phyloP scores from a whole-genome alignment of 2,888 invertebrate species.

The Ypsolopha sequella region DNA sequence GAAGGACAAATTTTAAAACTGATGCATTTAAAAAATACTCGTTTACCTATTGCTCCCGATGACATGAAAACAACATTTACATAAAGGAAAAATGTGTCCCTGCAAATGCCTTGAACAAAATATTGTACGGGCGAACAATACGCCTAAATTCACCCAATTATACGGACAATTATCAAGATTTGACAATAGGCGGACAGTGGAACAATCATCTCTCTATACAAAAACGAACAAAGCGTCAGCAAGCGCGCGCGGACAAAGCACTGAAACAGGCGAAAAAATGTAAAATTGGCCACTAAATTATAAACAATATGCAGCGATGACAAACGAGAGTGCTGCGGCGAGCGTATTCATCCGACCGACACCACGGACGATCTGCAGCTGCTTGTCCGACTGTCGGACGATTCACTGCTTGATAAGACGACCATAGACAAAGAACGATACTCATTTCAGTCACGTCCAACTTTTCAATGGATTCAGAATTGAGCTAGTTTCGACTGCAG shows the following conservation, averaged over 20 bases:
- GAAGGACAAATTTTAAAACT: no score
- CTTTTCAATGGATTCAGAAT: neutral
- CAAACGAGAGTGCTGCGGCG: constrained; percentile 28
- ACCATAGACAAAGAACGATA: neutral
- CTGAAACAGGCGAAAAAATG: constrained; percentile 14
- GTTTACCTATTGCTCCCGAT: no score
- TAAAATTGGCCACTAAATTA: constrained; percentile 22
- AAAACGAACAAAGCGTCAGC: constrained; percentile 26
- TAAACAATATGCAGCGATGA: constrained; percentile 36
- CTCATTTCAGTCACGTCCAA: constrained; percentile 3
- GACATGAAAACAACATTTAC: no score
- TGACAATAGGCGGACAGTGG: constrained; percentile 28
- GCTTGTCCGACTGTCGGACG: neutral
- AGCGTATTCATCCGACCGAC: constrained; percentile 12
- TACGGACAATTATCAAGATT: constrained; percentile 59
- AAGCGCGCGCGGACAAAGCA: constrained; percentile 17
- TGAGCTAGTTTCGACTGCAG: constrained; percentile 1
- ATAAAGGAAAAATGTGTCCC: neutral
- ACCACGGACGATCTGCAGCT: neutral
- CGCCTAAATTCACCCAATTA: constrained; percentile 57
- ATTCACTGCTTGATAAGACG: neutral
- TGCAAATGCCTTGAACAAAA: neutral
- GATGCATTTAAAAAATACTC: no score
- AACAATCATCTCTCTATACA: constrained; percentile 35
- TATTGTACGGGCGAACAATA: constrained; percentile 26